Evolutionary conservation across 2,797 vertebrate species (phyloP), one percentile per base, ranked within the genome.

Genomic region (Sciaenops ocellatus): DNA sequence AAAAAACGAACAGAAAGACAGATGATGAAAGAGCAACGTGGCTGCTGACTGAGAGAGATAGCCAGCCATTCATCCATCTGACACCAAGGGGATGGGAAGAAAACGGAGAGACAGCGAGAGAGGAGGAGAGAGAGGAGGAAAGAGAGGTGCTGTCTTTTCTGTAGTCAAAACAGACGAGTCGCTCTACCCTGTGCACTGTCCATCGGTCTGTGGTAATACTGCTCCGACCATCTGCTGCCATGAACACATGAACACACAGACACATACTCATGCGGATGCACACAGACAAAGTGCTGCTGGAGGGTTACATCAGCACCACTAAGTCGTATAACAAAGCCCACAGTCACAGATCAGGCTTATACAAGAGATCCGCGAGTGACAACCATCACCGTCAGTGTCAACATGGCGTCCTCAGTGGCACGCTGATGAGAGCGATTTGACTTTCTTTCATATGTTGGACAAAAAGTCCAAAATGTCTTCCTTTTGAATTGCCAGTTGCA

Each of bases 191-290:
- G 84, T 68, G 67, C 76, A 51, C 83, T 61, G 88, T 89, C 91
- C 82, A 71, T 73, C 62, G 66, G 68, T 83, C 89, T 90, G 90
- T 87, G 81, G 73, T 82, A 89, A 89, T 76, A 76, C 87, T 60
- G 75, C 89, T 83, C 59, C 83, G 83, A 86, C 92, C 90, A 93
- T 94, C 93, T 94, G 93, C 90, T 87, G 71, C 80, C 82, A 64
- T 56, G 76, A 78, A 66, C 76, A 80, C 70, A 80, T 44, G 47
- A n/a, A 70, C 85, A 79, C 87, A 87, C 75, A 81, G 51, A 52
- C 71, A 66, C 65, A 82, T 5, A 71, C 66, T 56, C 62, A 71
- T n/a, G 66, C 44, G 24, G 28, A 79, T 51, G 60, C 82, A 79
- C 81, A 69, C 82, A 74, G 60, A 85, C 87, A 89, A 74, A 88